These are phyloP conservation scores for Entomyzon cyanotis DNA, from an alignment of 2,113 vertebrate species.

Conservation along the genomic window DNA sequence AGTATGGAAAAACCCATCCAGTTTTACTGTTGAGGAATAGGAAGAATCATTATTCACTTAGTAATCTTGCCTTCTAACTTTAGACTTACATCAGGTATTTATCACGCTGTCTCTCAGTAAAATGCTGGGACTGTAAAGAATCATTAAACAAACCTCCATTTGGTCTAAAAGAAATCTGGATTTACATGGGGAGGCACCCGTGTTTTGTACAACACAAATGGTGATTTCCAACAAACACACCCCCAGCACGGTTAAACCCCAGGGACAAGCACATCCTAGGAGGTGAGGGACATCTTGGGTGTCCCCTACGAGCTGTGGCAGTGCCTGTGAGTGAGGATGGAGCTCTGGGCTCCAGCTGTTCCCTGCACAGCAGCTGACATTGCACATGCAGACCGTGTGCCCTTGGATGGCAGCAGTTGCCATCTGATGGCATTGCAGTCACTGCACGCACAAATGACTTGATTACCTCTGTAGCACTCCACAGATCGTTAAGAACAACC, in stretches of 20 bases:
- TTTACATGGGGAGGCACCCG: not conserved
- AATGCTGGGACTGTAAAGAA: not conserved
- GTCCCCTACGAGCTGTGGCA: fast-evolving
- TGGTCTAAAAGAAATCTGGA: not conserved
- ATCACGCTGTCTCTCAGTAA: not conserved
- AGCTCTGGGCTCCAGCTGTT: not conserved
- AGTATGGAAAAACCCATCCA: not conserved
- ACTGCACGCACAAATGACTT: not conserved
- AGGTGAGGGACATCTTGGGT: not conserved
- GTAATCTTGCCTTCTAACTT: not conserved
- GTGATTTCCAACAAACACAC: not conserved
- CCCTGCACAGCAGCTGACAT: not conserved
- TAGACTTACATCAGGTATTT: not conserved
- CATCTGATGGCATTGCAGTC: not conserved
- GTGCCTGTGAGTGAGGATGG: not conserved
- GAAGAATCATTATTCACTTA: not conserved
- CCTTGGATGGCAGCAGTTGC: not conserved
- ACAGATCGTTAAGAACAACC: not conserved
- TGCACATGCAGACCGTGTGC: not conserved
- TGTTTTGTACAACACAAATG: not conserved
- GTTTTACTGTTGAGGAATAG: not conserved
- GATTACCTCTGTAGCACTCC: not conserved
- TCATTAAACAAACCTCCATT: not conserved
- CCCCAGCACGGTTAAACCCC: not conserved
- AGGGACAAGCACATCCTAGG: fast-evolving